Evolutionary conservation across 2,888 invertebrate species (phyloP).

Genomic region (Macrophya annulata): DNA sequence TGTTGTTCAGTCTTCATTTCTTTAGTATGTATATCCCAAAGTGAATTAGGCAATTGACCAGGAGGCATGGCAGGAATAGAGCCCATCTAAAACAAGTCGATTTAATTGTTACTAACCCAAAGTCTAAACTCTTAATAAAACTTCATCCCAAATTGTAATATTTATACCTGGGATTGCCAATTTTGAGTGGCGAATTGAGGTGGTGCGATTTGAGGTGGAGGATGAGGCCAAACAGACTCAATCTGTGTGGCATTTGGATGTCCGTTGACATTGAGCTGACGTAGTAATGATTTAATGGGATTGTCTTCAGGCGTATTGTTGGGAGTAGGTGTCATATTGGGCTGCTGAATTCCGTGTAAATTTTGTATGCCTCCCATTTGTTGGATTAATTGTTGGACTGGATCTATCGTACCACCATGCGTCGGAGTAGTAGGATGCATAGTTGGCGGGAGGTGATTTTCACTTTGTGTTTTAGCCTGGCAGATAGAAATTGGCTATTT

Average conservation of each 20-base stretch:
- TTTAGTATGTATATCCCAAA: conserved; percentile 78
- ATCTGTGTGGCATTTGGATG: conserved; percentile 68
- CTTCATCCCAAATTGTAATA: background rate
- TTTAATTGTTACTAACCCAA: background rate
- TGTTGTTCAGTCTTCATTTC: conserved; percentile 81
- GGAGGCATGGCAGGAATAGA: conserved; percentile 75
- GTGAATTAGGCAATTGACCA: conserved; percentile 75
- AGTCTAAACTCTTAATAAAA: background rate
- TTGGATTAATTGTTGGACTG: conserved; percentile 80
- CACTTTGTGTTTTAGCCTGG: conserved; percentile 72
- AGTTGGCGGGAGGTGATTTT: conserved; percentile 71
- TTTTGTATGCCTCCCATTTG: conserved; percentile 81
- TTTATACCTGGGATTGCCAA: conserved; percentile 76
- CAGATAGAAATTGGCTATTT: background rate
- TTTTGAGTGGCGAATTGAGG: conserved; percentile 75
- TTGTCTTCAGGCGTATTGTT: conserved; percentile 76
- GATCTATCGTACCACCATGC: conserved; percentile 78
- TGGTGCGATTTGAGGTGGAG: conserved; percentile 73
- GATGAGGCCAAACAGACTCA: conserved; percentile 77
- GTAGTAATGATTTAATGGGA: conserved; percentile 80
- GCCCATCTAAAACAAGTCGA: conserved; percentile 68
- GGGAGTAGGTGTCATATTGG: conserved; percentile 67
- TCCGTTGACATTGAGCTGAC: conserved; percentile 79
- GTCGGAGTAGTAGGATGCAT: conserved; percentile 69
- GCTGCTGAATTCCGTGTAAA: conserved; percentile 74